Evolutionary conservation across 1,140 invertebrate genomes (phyloP), one percentile per base, ranked within the genome.

Genomic region (Bombus pyrosoma): DNA sequence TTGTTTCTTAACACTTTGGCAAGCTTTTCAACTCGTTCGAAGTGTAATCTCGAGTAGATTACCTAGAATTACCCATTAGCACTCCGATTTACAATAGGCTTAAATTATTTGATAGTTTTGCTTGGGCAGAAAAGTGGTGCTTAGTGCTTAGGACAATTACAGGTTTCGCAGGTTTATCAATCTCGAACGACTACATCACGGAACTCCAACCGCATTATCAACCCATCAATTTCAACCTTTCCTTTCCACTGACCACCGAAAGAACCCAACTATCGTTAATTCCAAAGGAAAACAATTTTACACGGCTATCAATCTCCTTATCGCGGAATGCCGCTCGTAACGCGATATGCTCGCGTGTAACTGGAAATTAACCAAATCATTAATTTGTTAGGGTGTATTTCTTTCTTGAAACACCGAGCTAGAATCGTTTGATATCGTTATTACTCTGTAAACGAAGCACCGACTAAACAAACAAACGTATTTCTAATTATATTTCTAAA

Each of bases 221-320:
- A 66, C 43, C 74, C 77, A 83, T 77, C 81, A 64, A 68, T 77
- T 68, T 41, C 62, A n/a, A 25, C 18, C 62, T n/a, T 41, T 4
- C 37, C 25, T n/a, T 41, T 77, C 13, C 22, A 22, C 32, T 25
- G 18, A 13, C n/a, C 13, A 32, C 25, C 18, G n/a, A 74, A 81
- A 53, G 62, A 47, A 47, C 39, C 4, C 15, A 6, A 5, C 57
- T 78, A 22, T 22, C 28, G 81, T 77, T 83, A 83, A 77, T 68
- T 68, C 34, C 43, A 22, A 22, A 32, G 15, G 28, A 25, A 76
- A 83, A 83, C 74, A 83, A 82, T 82, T 82, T 75, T 53, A 53
- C 81, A 32, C 8, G 41, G 22, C 73, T 59, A 83, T 83, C 81
- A 76, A 83, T 83, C 73, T 76, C 37, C 39, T 82, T 76, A 76